Evolutionary conservation across 2,113 vertebrate species (phyloP).

Genomic region (Pipra filicauda): DNA sequence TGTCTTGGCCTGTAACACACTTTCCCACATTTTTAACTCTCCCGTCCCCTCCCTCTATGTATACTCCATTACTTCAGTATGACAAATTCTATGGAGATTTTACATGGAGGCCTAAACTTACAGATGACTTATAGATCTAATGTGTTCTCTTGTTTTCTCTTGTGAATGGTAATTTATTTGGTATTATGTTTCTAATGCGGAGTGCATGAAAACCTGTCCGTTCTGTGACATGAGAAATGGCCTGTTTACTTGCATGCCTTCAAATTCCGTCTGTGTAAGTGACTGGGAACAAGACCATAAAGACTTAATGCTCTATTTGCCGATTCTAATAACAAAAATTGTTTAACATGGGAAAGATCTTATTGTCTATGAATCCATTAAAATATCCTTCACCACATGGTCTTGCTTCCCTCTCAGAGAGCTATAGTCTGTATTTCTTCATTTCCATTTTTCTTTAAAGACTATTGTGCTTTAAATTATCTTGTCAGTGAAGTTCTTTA

Average conservation of each 20-base stretch:
- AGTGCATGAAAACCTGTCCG: neutral
- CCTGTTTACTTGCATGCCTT: neutral
- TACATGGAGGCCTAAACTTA: neutral
- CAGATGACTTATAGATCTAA: neutral
- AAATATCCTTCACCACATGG: neutral
- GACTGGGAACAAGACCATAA: neutral
- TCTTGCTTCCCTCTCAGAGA: neutral
- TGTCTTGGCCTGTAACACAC: neutral
- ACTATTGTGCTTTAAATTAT: neutral
- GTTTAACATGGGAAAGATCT: neutral
- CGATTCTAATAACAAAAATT: neutral
- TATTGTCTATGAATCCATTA: neutral
- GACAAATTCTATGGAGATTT: neutral
- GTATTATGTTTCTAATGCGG: neutral
- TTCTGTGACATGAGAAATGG: neutral
- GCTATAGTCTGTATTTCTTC: neutral
- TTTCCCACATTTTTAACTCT: neutral
- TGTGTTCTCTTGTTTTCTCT: neutral
- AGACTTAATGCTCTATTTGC: neutral
- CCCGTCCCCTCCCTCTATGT: accelerated
- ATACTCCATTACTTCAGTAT: neutral
- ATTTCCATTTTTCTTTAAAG: neutral
- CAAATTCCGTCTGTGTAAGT: neutral
- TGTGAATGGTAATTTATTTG: neutral
- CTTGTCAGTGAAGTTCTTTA: neutral